Evolutionary conservation across 1,140 invertebrate species (phyloP).

Genomic region (Temnothorax curvispinosus): DNA sequence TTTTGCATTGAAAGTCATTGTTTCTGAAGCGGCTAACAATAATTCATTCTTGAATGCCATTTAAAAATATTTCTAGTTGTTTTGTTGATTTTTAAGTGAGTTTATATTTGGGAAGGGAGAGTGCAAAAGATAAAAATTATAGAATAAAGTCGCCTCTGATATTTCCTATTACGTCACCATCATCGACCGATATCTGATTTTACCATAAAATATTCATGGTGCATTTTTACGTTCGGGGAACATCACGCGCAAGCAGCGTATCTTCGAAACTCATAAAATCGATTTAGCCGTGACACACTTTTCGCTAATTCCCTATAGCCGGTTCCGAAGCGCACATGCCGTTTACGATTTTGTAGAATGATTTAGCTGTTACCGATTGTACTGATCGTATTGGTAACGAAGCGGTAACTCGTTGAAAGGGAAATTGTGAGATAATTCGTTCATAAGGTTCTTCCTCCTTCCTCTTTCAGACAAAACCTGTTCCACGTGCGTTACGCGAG

Average conservation of each 20-base stretch:
- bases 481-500: neutral
- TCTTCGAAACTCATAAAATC: slow-evolving; percentile 64
- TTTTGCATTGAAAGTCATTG: slow-evolving; percentile 66
- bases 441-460: neutral
- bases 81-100: neutral
- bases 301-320: slow-evolving; percentile 1
- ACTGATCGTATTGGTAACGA: neutral
- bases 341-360: slow-evolving; percentile 34
- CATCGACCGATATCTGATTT: neutral
- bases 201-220: neutral
- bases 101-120: neutral
- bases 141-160: neutral
- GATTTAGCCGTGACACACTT: slow-evolving; percentile 70
- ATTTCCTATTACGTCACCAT: neutral
- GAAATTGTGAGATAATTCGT: slow-evolving; percentile 39
- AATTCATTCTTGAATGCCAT: neutral
- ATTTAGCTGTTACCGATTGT: slow-evolving; percentile 33
- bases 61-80: neutral
- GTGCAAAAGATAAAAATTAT: neutral
- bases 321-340: slow-evolving; percentile 7
- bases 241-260: slow-evolving; percentile 22
- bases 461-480: slow-evolving; percentile 26
- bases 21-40: neutral
- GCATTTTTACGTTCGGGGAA: neutral
- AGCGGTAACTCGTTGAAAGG: slow-evolving; percentile 25